phyloP scores from a whole-genome alignment of 2,888 invertebrate genomes.

The Nysson spinosus region DNA sequence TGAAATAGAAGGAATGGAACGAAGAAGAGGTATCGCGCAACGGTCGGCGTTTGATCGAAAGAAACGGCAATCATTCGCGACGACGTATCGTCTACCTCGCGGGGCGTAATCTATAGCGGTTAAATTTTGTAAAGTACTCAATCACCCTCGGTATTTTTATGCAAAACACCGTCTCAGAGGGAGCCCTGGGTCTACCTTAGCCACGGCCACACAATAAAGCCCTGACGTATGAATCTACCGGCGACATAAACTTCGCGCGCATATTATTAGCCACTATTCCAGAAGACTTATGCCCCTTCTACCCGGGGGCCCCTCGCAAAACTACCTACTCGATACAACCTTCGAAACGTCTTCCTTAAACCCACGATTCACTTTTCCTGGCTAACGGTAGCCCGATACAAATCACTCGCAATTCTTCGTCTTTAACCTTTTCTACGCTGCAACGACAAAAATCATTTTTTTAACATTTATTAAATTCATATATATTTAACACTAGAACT shows the following conservation, averaged over 20 bases:
- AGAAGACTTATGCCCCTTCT: conserved; percentile 53
- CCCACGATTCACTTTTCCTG: too few species aligned
- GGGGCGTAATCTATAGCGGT: conserved; percentile 71
- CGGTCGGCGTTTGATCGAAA: conserved; percentile 9
- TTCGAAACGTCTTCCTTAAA: too few species aligned
- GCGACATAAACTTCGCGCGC: conserved; percentile 73
- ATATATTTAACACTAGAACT: too few species aligned
- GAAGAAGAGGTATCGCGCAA: conserved; percentile 9
- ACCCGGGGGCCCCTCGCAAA: too few species aligned
- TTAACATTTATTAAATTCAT: too few species aligned
- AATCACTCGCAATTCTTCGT: too few species aligned
- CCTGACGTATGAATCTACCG: conserved; percentile 73
- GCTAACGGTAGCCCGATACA: too few species aligned
- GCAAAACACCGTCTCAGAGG: conserved; percentile 67
- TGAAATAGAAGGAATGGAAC: conserved; percentile 1
- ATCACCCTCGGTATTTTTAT: conserved; percentile 75
- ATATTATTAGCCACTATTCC: conserved; percentile 71
- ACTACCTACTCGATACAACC: too few species aligned
- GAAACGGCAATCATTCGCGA: conserved; percentile 24
- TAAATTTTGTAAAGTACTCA: conserved; percentile 76
- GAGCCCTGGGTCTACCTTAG: conserved; percentile 46
- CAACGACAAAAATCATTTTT: too few species aligned
- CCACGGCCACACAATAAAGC: conserved; percentile 68
- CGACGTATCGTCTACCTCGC: conserved; percentile 67
- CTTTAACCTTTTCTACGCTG: too few species aligned